Evolutionary conservation across 2,888 invertebrate genomes (phyloP), one percentile per base, ranked within the genome.

Genomic region (Drosophila vallismaia): DNA sequence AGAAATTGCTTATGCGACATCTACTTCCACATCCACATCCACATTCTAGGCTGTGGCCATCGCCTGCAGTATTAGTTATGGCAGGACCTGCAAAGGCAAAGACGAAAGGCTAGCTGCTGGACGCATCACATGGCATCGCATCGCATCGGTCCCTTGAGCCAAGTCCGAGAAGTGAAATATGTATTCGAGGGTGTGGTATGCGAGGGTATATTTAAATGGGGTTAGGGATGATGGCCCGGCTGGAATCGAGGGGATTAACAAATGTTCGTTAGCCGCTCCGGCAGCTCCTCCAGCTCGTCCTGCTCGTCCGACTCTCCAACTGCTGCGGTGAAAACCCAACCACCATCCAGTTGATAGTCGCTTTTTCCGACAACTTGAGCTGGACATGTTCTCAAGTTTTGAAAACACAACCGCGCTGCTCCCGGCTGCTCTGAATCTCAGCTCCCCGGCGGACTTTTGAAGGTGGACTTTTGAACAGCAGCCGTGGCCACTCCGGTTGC

Each of bases 1-100:
- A 81, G 76, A 80, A 84, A 82, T 83, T 79, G 87, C 83, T 88
- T 89, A 89, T 89, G 86, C 86, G 89, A 89, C 89, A 83, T 88
- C 85, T 70, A 89, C 89, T 82, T 88, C 85, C 72, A 89, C 88
- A 82, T 86, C 86, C 74, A 86, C 79, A 56, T 58, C 60, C 60
- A 46, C 60, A 60, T 46, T 46, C 60, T 36, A 38, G 40, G 78
- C 79, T 66, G 49, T 64, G 52, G 70, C 71, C 71, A 71, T 79
- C 76, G 79, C 86, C 77, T 85, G 75, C 74, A 77, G 77, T 78
- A 86, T 79, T 77, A 77, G 88, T 76, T 87, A 84, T 74, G 75
- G 76, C 75, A 71, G 73, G 73, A 75, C 54, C 62, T 40, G 45
- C 51, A 72, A 63, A 64, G 56, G 75, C 70, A 79, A 83, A 86